Conservation (phyloP, 2,113 vertebrate genomes). For the Brevimyrus niger region DNA sequence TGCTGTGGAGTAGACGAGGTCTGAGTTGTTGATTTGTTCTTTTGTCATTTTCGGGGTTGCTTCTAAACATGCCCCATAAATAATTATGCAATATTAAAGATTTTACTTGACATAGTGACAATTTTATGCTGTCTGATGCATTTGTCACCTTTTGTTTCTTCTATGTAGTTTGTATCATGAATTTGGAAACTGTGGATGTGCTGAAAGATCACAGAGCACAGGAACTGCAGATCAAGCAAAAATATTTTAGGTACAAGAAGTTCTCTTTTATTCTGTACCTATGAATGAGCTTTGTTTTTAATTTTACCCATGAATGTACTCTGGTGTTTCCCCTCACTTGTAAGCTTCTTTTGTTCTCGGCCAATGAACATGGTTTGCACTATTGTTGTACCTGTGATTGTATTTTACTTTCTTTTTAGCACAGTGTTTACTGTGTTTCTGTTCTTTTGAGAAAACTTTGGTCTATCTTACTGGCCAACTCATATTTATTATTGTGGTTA, state of each 20-base stretch:
- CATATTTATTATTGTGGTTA: neutral
- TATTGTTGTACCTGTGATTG: neutral
- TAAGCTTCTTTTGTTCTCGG: neutral
- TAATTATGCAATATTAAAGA: neutral
- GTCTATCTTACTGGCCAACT: neutral
- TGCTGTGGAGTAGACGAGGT: slow-evolving; percentile 43
- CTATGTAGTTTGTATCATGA: slow-evolving; percentile 42
- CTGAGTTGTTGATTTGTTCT: slow-evolving; percentile 10
- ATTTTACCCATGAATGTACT: neutral
- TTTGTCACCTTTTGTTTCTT: neutral
- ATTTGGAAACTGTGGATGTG: slow-evolving; percentile 39
- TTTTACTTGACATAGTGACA: neutral
- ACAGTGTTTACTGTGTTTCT: neutral
- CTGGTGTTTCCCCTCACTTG: neutral
- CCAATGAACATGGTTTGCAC: neutral
- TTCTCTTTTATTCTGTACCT: neutral
- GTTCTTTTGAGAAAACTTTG: neutral
- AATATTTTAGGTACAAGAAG: slow-evolving; percentile 40
- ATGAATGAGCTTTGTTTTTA: neutral
- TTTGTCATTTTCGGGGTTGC: neutral
- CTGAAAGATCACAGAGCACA: slow-evolving; percentile 43
- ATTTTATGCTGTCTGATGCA: neutral
- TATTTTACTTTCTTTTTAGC: neutral
- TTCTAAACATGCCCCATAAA: neutral
- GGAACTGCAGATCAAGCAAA: slow-evolving; percentile 43